A percentile compares a stretch with the other conserved stretches of the same genome.
These are phyloP conservation scores for Matsumyia berberina DNA, from an alignment of 2,888 invertebrate genomes.

Conservation along the genomic window DNA sequence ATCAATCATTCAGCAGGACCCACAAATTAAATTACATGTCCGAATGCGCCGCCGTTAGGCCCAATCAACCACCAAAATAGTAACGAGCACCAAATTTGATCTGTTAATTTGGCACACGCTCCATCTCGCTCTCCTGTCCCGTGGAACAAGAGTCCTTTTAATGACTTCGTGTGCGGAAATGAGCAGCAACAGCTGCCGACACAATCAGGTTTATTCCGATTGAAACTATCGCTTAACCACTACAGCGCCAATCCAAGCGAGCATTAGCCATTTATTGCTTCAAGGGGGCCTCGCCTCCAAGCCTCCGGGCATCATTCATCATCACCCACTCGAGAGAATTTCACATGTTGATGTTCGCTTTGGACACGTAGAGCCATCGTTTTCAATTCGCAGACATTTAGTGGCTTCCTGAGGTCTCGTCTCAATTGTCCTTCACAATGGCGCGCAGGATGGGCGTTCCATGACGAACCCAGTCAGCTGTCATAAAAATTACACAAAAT, in stretches of 20 bases:
- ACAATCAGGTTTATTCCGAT: neutral
- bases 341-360: conserved; percentile 8
- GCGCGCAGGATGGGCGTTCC: neutral
- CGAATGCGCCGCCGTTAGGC: conserved; percentile 1
- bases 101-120: neutral
- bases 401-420: neutral
- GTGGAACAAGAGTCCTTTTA: conserved; percentile 1
- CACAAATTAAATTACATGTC: conserved; percentile 25
- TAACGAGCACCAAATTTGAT: conserved; percentile 9
- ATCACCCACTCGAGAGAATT: neutral
- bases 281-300: neutral
- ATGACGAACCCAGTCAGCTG: conserved; percentile 17
- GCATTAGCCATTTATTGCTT: neutral
- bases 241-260: neutral
- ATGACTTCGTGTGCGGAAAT: neutral
- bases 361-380: conserved; percentile 4
- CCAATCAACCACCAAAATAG: conserved; percentile 3
- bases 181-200: neutral
- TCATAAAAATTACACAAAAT: conserved; percentile 38
- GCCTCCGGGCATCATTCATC: conserved; percentile 12
- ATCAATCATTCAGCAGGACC: conserved; percentile 29
- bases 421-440: neutral
- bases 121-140: neutral
- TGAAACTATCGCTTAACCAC: conserved; percentile 12
- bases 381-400: neutral